Base-by-base conservation (phyloP, 2,113 vertebrate species). In the Zapornia atra region DNA sequence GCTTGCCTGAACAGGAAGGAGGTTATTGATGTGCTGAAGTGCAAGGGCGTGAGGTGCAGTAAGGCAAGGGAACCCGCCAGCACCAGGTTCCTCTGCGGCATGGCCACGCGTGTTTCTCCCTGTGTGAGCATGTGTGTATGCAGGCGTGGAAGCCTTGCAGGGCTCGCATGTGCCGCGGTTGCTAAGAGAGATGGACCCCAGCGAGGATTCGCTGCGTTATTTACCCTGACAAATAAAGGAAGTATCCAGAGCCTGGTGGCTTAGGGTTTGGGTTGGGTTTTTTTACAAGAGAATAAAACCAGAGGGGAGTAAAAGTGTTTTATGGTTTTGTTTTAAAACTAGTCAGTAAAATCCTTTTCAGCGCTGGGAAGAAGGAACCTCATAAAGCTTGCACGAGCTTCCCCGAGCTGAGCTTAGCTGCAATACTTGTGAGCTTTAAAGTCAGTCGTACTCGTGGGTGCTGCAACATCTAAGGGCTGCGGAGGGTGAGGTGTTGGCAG, bases 361-460 rank as follows among this genome's bases (percentile, higher is more conserved):
- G 28, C 0, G 2, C 1, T 0, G 24, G 33, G 42, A 73, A 92
- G 48, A 48, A 21, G 50, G 66, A 33, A 53, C 61, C 73, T 78
- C n/a, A 14, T 79, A 72, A 85, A 85, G 53, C 24, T 38, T n/a
- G 4, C 14, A 31, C 2, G 4, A 68, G 50, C 24, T 72, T 80
- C n/a, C n/a, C 63, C 0, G 0, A 31, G 29, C 53, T 56, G 71
- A 20, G 57, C 60, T 82, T 44, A 79, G 78, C 68, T n/a, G 33
- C 34, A 21, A 20, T 21, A 34, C 36, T 82, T 50, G 14, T 0
- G 15, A 68, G 78, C 20, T 72, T 79, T 88, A 4, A 51, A 68
- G 63, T 42, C 48, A 18, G 3, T 50, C 15, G 14, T 59, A 16
- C 0, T 0, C 0, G 3, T 4, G 57, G 16, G 48, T 40, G 4